Base-by-base conservation (phyloP, 2,797 vertebrate genomes). In the Semaprochilodus insignis region DNA sequence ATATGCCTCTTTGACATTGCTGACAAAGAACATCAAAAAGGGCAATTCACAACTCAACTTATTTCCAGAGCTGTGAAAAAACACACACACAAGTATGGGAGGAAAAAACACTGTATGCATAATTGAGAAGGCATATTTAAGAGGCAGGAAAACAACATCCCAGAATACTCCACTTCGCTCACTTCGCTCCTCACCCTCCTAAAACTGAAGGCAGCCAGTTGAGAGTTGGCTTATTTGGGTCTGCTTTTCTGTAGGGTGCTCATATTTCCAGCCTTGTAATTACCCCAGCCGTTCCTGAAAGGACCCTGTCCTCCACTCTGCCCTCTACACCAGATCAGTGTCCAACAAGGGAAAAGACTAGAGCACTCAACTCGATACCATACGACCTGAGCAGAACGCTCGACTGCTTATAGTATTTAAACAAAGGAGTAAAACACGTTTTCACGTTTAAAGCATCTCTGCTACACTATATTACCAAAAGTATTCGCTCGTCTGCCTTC, bases 311-410 rank as follows among this genome's bases (percentile, higher is more conserved):
- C 70, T 81, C 59, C 21, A 54, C 27, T 14, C 27, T 44, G 70
- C 60, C 70, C 79, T 65, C 59, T 81, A 27, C 70, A 4, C 82
- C 76, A 62, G 86, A 92, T 91, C 90, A 85, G 54, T 87, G 84
- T 88, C 87, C 90, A 74, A 91, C 67, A 17, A 86, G 82, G 65
- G 88, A 31, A 87, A 89, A 76, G 75, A 90, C 92, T 80, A 85
- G 90, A 86, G 80, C 11, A n/a, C 54, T 21, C 15, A 66, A 40
- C 83, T 83, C 74, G 34, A 66, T 79, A 77, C 88, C 85, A 13
- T 2, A 48, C 10, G 44, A 13, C 1, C 44, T 13, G 44, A 48
- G 10, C 44, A 48, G 44, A 48, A 13, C 44, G 10, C 8, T 48
- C 44, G 0, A 6, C 6, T 10, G 8, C 40, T 6, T 44, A 44